phyloP scores from a whole-genome alignment of 64 coral and sea anemone species.

The Montipora foliosa region DNA sequence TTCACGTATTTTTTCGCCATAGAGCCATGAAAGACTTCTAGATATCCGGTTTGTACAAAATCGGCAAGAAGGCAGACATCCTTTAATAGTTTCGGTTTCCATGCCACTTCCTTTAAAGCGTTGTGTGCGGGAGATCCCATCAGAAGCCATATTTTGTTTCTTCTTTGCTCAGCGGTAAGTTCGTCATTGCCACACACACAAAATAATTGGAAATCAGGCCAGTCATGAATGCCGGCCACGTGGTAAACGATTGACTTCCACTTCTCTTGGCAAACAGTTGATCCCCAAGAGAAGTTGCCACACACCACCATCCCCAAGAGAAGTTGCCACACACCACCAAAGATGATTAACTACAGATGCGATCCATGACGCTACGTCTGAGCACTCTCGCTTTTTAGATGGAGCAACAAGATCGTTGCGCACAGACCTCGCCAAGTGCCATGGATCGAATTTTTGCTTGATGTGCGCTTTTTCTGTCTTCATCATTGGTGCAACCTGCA shows the following conservation, averaged over 20 bases:
- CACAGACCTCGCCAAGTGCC: slow-evolving; percentile 21
- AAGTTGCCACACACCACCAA: slow-evolving; percentile 14
- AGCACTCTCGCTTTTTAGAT: slow-evolving; percentile 35
- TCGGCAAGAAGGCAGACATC: slow-evolving; percentile 12
- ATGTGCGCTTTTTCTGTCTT: background rate
- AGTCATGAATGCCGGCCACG: slow-evolving; percentile 1
- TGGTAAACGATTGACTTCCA: slow-evolving; percentile 19
- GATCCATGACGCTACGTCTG: background rate
- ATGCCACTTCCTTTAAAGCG: background rate
- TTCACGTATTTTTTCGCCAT: slow-evolving; percentile 14
- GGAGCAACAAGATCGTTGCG: background rate
- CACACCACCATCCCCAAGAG: slow-evolving; percentile 1
- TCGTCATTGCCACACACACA: background rate
- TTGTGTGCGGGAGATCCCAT: background rate
- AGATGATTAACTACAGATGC: background rate
- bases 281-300: background rate
- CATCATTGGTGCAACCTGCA: background rate
- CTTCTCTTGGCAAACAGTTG: background rate
- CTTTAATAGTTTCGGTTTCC: slow-evolving; percentile 22
- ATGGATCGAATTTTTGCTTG: slow-evolving; percentile 19
- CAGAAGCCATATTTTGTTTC: background rate
- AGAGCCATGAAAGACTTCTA: slow-evolving; percentile 39
- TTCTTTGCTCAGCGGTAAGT: background rate
- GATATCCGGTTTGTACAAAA: slow-evolving; percentile 30
- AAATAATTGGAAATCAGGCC: slow-evolving; percentile 8